A percentile compares a stretch with the other conserved stretches of the same genome.
phyloP scores from a whole-genome alignment of 1,140 invertebrate genomes.

The Drosophila watanabei region DNA sequence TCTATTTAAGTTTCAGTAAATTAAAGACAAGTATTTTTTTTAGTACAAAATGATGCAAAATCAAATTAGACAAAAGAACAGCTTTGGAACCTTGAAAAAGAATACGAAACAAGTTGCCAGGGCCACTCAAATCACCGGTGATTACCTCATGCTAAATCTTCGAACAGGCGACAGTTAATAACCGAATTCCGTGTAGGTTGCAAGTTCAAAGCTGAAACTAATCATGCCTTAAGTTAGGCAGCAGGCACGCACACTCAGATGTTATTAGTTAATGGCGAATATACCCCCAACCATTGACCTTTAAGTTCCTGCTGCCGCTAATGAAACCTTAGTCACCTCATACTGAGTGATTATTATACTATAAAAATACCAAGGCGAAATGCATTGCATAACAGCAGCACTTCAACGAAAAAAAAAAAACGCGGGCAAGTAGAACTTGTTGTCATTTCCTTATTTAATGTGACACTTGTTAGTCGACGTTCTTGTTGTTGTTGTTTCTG shows the following conservation, averaged over 20 bases:
- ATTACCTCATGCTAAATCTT: constrained; percentile 57
- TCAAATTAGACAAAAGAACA: constrained; percentile 28
- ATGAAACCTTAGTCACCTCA: constrained; percentile 16
- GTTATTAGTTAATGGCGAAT: constrained; percentile 6
- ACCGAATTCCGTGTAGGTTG: constrained; percentile 16
- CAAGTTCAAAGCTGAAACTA: constrained; percentile 60
- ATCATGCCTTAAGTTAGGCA: constrained; percentile 9
- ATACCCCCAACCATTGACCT: constrained; percentile 40
- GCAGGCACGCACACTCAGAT: constrained; percentile 7
- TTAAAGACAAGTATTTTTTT: background rate
- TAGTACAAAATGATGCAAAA: background rate
- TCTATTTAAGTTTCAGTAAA: too few relatives aligned
- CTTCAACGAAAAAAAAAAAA: constrained; percentile 31
- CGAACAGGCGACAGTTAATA: constrained; percentile 35
- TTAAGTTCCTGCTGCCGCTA: constrained; percentile 27
- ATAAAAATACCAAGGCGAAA: constrained; percentile 35
- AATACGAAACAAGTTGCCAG: constrained; percentile 18
- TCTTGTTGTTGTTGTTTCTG: background rate
- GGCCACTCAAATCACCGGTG: constrained; percentile 11
- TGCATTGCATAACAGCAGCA: constrained; percentile 44
- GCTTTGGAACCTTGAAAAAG: constrained; percentile 18
- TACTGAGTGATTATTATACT: constrained; percentile 14
- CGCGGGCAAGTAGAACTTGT: constrained; percentile 56
- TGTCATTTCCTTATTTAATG: constrained; percentile 80
- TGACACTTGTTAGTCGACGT: constrained; percentile 70